These are phyloP conservation scores for Plutella xylostella DNA, from an alignment of 2,888 invertebrate genomes.

Conservation along the genomic window DNA sequence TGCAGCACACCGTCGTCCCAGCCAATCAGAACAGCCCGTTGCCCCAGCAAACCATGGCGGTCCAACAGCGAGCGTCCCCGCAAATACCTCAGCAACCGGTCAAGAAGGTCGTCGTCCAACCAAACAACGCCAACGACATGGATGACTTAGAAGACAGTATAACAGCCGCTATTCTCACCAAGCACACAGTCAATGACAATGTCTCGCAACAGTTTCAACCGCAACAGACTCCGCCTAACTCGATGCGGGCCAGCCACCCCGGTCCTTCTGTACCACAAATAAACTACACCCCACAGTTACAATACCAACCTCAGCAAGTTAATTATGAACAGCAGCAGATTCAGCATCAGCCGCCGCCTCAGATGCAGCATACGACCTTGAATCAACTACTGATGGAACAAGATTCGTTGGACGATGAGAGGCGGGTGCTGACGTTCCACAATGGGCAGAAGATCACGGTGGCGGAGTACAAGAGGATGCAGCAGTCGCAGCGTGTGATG, in stretches of 20 bases:
- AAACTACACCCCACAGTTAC: slow-evolving; percentile 33
- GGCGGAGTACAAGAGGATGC: slow-evolving; percentile 56
- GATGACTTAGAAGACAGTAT: slow-evolving; percentile 67
- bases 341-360: slow-evolving; percentile 26
- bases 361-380: slow-evolving; percentile 21
- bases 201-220: slow-evolving; percentile 40
- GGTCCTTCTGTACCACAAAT: slow-evolving; percentile 27
- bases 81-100: slow-evolving; percentile 27
- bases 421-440: slow-evolving; percentile 45
- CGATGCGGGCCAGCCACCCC: slow-evolving; percentile 30
- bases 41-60: slow-evolving; percentile 34
- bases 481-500: slow-evolving; percentile 37
- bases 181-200: slow-evolving; percentile 39
- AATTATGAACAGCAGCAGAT: slow-evolving; percentile 36
- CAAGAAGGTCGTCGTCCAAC: slow-evolving; percentile 44
- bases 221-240: slow-evolving; percentile 25
- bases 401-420: slow-evolving; percentile 47
- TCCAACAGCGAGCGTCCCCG: slow-evolving; percentile 36
- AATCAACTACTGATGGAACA: slow-evolving; percentile 46
- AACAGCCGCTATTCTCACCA: slow-evolving; percentile 60
- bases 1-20: slow-evolving; percentile 32
- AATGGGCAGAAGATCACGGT: slow-evolving; percentile 56
- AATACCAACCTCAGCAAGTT: slow-evolving; percentile 25
- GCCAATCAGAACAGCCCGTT: slow-evolving; percentile 37
- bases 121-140: slow-evolving; percentile 59